Evolutionary conservation across 2,797 vertebrate species (phyloP).

Genomic region (Xerus rutilus): DNA sequence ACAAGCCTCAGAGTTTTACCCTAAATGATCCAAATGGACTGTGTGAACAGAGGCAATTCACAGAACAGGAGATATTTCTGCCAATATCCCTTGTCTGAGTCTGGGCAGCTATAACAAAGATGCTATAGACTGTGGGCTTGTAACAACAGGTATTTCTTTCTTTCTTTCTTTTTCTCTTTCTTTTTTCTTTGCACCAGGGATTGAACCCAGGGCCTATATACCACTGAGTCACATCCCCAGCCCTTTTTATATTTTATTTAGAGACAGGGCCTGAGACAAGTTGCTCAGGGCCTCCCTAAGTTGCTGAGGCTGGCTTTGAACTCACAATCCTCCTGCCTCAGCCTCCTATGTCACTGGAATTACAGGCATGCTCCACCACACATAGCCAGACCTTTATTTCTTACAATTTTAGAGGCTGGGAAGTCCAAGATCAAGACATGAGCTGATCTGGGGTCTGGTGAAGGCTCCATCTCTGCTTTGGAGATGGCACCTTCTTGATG

Average conservation of each 20-base stretch:
- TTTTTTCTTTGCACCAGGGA: no score
- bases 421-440: not conserved
- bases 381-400: not conserved
- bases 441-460: no score
- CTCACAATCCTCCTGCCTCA: no score
- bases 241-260: no score
- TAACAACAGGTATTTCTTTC: not conserved
- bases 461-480: not conserved
- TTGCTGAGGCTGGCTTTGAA: no score
- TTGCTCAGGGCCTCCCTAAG: no score
- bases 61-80: not conserved
- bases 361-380: no score
- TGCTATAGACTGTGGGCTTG: not conserved
- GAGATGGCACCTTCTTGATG: not conserved
- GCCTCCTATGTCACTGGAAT: no score
- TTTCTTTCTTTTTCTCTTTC: no score
- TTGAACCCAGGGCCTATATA: no score
- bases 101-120: not conserved
- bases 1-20: not conserved
- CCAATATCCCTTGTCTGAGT: not conserved
- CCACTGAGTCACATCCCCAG: no score
- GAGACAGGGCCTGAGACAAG: no score
- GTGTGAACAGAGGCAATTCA: fast-evolving
- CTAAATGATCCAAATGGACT: not conserved
- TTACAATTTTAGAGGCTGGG: not conserved